phyloP scores from a whole-genome alignment of 2,888 invertebrate species.

The Hofmannophila pseudospretella region DNA sequence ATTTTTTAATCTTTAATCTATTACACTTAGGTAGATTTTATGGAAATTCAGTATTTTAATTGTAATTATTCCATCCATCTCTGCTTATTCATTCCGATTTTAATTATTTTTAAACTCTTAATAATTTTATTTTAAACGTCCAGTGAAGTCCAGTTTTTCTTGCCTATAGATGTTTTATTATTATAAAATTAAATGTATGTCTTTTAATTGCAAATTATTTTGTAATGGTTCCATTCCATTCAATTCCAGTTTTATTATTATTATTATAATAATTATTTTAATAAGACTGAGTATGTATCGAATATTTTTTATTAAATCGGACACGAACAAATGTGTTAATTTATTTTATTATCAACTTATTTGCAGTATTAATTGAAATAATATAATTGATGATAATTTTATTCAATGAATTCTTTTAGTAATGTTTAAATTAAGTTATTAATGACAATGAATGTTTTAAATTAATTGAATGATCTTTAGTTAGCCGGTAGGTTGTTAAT shows the following conservation, averaged over 20 bases:
- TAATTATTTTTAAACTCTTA: neutral
- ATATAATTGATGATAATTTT: slow-evolving; percentile 11
- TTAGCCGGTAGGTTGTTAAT: slow-evolving; percentile 26
- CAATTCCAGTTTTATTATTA: slow-evolving; percentile 17
- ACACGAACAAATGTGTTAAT: slow-evolving; percentile 7
- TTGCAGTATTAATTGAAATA: slow-evolving; percentile 17
- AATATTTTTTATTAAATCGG: slow-evolving; percentile 19
- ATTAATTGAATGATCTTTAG: slow-evolving; percentile 33
- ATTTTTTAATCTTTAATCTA: slow-evolving; percentile 1
- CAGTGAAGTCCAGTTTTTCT: neutral
- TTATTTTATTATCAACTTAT: slow-evolving; percentile 22
- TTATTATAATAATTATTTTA: slow-evolving; percentile 17
- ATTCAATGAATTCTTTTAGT: slow-evolving; percentile 21
- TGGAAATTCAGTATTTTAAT: slow-evolving; percentile 4
- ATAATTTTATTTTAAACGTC: neutral
- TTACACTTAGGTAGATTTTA: neutral
- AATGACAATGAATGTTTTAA: slow-evolving; percentile 20
- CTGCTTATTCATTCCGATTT: slow-evolving; percentile 1
- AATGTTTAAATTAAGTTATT: slow-evolving; percentile 25
- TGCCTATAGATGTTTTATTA: no score
- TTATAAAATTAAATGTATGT: neutral
- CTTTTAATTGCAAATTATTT: neutral
- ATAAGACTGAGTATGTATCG: slow-evolving; percentile 35
- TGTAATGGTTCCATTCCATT: slow-evolving; percentile 16
- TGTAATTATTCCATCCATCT: neutral